Conservation (phyloP, 2,888 invertebrate genomes). For the Drosophila lutescens region DNA sequence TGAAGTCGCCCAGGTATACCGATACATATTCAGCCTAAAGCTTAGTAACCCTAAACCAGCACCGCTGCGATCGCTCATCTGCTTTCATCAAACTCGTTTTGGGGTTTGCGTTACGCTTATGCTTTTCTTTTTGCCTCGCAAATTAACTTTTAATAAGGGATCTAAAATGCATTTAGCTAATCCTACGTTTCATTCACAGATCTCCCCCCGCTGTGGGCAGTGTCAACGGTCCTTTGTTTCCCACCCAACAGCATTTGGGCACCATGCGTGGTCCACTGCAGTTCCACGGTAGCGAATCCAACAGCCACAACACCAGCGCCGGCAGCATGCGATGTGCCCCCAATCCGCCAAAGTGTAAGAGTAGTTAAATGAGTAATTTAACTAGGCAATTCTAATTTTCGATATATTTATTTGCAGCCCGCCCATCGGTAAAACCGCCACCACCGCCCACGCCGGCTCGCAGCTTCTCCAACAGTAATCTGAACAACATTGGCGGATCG, state of each 20-base stretch:
- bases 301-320: slow-evolving; percentile 68
- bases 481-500: slow-evolving; percentile 70
- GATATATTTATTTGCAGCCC: slow-evolving; percentile 65
- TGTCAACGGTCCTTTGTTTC: slow-evolving; percentile 80
- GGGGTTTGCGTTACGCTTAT: slow-evolving; percentile 29
- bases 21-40: slow-evolving; percentile 25
- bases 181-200: slow-evolving; percentile 56
- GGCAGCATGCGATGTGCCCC: slow-evolving; percentile 81
- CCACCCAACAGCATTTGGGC: slow-evolving; percentile 83
- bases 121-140: slow-evolving; percentile 5
- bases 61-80: slow-evolving; percentile 16
- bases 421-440: slow-evolving; percentile 84
- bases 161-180: neutral
- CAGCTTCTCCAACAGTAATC: slow-evolving; percentile 84
- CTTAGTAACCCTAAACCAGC: slow-evolving; percentile 23
- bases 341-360: slow-evolving; percentile 82
- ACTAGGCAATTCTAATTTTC: neutral
- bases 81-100: slow-evolving; percentile 15
- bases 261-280: slow-evolving; percentile 82
- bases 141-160: neutral
- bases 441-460: slow-evolving; percentile 84
- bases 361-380: neutral
- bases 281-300: slow-evolving; percentile 73
- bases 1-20: slow-evolving; percentile 90
- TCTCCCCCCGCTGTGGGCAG: slow-evolving; percentile 83